Base-by-base conservation (phyloP, 2,797 vertebrate species). In the Loris lydekkerianus region DNA sequence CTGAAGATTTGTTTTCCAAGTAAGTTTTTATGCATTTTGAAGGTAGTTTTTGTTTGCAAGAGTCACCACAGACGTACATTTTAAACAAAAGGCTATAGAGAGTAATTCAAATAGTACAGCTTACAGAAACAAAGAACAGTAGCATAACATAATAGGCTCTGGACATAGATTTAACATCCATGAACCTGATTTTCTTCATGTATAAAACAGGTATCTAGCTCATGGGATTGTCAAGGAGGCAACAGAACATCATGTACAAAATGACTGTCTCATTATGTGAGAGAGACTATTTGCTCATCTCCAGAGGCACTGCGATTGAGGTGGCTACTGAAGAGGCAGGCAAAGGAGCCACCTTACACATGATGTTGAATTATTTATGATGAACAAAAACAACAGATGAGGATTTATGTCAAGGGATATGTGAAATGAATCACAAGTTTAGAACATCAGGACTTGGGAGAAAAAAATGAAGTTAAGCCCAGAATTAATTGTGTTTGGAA, bases 401-500 rank as follows among this genome's bases (percentile, higher is more conserved):
- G 27, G 53, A 53, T 67, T 87, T 31, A 49, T 77, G n/a, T 21
- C 34, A 58, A 84, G 27, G 1, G 21, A 91, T 9, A 63, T 0
- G 60, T 25, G 34, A 77, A 85, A 89, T n/a, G 9, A 86, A 69
- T 69, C 23, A 58, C 27, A 85, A 81, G 10, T 56, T 61, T 27
- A 72, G 56, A 53, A 1, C 6, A 0, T 83, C 58, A 88, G 7
- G 27, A 76, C 40, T 81, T 46, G 11, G 53, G 27, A 9, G 31
- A 4, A 11, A 70, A 70, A 91, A 58, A 76, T 27, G 40, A 56
- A 31, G 23, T 10, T 31, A 14, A 90, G 21, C 23, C 15, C 5
- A 92, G 60, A 93, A 65, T 60, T 78, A 73, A 82, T 11, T 93
- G 23, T 93, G n/a, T 43, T 89, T 95, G 67, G 61, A 90, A 6